phyloP scores from a whole-genome alignment of 2,113 vertebrate genomes.

The Okapia johnstoni region DNA sequence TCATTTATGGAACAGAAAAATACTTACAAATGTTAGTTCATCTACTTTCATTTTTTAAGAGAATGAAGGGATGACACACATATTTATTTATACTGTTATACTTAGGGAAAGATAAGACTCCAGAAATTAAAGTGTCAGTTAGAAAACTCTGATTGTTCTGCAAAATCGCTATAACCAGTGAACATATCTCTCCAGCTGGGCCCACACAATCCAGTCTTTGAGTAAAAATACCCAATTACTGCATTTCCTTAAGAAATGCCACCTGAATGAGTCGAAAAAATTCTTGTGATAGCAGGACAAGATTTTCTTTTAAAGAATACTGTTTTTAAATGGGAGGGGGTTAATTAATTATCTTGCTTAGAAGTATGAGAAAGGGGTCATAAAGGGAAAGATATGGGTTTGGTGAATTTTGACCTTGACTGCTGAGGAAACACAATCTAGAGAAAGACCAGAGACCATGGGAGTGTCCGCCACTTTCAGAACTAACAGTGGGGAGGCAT shows the following conservation, averaged over 20 bases:
- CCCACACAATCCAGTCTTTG: not conserved
- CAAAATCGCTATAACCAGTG: not conserved
- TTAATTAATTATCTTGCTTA: not conserved
- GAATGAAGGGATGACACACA: not conserved
- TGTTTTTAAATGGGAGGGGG: not conserved
- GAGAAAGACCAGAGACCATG: not conserved
- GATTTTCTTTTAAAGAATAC: not conserved
- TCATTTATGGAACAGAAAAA: conserved; percentile 1
- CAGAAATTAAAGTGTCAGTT: not conserved
- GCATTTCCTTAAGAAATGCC: not conserved
- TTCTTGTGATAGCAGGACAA: not conserved
- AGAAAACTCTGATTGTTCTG: conserved; percentile 4
- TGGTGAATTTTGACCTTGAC: not conserved
- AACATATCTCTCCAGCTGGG: not conserved
- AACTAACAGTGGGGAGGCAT: not conserved
- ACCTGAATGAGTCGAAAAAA: not conserved
- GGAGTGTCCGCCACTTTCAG: not conserved
- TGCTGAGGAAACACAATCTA: not conserved
- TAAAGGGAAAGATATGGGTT: not conserved
- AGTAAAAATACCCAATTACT: not conserved
- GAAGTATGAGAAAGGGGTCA: not conserved
- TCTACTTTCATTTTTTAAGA: not conserved
- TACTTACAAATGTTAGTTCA: not conserved
- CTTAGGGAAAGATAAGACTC: not conserved
- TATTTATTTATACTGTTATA: not conserved